Conservation (phyloP, 1,140 invertebrate genomes). For the Neodiprion virginianus region DNA sequence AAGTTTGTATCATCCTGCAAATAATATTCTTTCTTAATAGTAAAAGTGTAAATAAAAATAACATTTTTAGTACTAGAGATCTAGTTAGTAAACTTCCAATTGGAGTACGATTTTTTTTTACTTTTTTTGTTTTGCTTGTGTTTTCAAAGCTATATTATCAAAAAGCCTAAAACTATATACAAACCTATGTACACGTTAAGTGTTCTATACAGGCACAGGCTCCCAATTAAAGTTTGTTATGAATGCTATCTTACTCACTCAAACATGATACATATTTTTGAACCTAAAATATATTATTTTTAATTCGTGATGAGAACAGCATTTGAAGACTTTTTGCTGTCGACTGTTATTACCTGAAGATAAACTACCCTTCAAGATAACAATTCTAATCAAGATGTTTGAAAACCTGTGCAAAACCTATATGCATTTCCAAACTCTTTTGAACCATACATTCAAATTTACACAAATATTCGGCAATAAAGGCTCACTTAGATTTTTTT, state of each 20-base stretch:
- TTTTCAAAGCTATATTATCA: constrained; percentile 25
- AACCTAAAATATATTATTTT: too few species aligned
- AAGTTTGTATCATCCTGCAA: too few species aligned
- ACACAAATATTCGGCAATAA: not conserved
- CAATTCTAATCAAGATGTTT: too few species aligned
- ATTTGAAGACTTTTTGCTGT: too few species aligned
- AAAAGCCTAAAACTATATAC: constrained; percentile 27
- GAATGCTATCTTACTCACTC: not conserved
- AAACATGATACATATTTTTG: not conserved
- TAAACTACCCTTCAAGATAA: too few species aligned
- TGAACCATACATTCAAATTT: not conserved
- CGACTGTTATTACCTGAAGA: too few species aligned
- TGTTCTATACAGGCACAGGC: constrained; percentile 23
- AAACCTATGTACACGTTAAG: constrained; percentile 30
- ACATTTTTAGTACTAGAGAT: not conserved
- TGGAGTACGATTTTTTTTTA: not conserved
- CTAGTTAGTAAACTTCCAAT: not conserved
- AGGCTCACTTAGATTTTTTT: not conserved
- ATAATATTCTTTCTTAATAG: not conserved
- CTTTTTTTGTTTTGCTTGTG: constrained; percentile 9
- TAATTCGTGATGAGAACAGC: too few species aligned
- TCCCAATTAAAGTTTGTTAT: not conserved
- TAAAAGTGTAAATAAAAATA: constrained; percentile 8
- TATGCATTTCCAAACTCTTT: too few species aligned
- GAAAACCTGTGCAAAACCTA: too few species aligned